Evolutionary conservation across 2,113 vertebrate species (phyloP).

Genomic region (Erpornis zantholeuca): DNA sequence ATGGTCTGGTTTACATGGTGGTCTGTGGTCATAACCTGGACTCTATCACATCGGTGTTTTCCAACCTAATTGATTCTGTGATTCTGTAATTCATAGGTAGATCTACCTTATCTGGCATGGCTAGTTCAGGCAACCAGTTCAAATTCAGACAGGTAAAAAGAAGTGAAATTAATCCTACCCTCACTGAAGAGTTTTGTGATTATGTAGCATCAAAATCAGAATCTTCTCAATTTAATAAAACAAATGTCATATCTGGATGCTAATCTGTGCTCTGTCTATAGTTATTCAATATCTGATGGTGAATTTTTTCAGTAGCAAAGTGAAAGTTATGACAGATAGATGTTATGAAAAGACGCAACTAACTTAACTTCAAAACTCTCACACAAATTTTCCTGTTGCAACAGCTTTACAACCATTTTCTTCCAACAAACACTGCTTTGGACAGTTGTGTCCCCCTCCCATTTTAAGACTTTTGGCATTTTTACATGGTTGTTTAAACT

Average conservation of each 20-base stretch:
- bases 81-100: neutral
- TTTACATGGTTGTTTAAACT: neutral
- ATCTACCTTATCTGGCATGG: neutral
- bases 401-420: neutral
- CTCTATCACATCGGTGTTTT: neutral
- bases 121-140: neutral
- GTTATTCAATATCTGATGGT: neutral
- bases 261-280: neutral
- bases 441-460: accelerated
- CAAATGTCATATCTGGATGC: neutral
- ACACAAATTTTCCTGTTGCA: neutral
- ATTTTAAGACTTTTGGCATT: neutral
- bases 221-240: neutral
- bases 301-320: neutral
- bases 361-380: neutral
- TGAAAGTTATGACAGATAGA: neutral
- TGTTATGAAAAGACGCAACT: neutral
- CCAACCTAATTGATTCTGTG: neutral
- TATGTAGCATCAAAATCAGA: neutral
- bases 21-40: neutral
- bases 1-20: neutral
- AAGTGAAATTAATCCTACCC: neutral
- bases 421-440: neutral
- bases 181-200: neutral
- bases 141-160: neutral